phyloP scores from a whole-genome alignment of 2,797 vertebrate species.

The Artibeus jamaicensis region DNA sequence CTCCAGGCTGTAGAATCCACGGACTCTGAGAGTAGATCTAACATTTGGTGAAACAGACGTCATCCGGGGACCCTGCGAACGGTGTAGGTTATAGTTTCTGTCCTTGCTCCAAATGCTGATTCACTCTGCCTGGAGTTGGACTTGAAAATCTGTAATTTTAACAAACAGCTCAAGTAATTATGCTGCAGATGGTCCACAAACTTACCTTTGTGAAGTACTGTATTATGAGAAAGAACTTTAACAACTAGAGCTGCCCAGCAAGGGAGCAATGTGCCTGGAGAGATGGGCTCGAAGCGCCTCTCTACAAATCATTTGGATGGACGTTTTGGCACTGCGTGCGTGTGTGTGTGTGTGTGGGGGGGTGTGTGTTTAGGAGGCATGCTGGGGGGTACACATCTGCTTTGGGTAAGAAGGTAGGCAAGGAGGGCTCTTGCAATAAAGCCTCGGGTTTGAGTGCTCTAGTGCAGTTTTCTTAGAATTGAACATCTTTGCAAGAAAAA shows the following conservation, averaged over 20 bases:
- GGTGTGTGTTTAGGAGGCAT: no score
- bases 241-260: background rate
- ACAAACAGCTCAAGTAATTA: background rate
- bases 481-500: background rate
- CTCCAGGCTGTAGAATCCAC: background rate
- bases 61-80: background rate
- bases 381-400: background rate
- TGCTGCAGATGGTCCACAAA: background rate
- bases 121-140: background rate
- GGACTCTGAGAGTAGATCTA: background rate
- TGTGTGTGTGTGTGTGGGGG: accelerated
- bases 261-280: background rate
- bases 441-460: background rate
- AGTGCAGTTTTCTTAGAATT: background rate
- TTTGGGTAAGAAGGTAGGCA: background rate
- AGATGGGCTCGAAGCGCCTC: no score
- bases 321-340: background rate
- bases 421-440: background rate
- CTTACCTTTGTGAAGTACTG: background rate
- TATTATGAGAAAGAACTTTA: background rate
- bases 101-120: background rate
- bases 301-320: background rate
- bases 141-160: background rate
- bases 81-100: background rate
- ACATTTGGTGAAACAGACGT: background rate